These are phyloP conservation scores for Trichoplusia ni DNA, from an alignment of 1,140 invertebrate species.

Conservation along the genomic window DNA sequence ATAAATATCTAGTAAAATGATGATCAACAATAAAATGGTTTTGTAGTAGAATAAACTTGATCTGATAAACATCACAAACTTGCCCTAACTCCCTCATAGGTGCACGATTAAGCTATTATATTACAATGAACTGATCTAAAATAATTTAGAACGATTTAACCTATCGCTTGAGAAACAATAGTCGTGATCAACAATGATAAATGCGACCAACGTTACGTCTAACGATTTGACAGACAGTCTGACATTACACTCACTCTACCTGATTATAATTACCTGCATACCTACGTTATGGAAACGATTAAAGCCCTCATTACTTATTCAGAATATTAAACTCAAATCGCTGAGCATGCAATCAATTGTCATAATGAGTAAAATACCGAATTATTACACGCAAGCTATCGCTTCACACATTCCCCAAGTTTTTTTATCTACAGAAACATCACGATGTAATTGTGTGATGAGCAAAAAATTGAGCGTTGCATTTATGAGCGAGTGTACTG, in stretches of 20 bases:
- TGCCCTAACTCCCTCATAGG: no score
- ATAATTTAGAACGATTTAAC: constrained; percentile 11
- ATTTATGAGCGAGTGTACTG: constrained; percentile 29
- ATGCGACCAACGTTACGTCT: constrained; percentile 42
- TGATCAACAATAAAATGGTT: no score
- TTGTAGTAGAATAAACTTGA: no score
- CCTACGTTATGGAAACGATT: constrained; percentile 69
- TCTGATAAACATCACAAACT: no score
- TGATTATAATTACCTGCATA: constrained; percentile 48
- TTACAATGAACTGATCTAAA: neutral
- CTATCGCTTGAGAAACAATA: constrained; percentile 45
- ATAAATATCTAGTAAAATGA: no score
- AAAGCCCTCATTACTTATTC: constrained; percentile 64
- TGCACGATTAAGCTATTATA: neutral
- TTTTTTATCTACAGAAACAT: constrained; percentile 42
- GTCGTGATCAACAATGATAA: constrained; percentile 58
- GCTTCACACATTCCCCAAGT: constrained; percentile 56
- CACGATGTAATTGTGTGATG: constrained; percentile 44
- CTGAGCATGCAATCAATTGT: constrained; percentile 66
- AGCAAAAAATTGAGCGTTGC: constrained; percentile 42
- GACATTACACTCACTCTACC: constrained; percentile 48
- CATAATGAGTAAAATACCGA: constrained; percentile 66
- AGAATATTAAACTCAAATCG: constrained; percentile 64
- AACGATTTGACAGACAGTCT: constrained; percentile 52
- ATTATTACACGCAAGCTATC: constrained; percentile 64